These are phyloP conservation scores for Microtus ochrogaster DNA, from an alignment of 2,113 vertebrate species.

Conservation along the genomic window DNA sequence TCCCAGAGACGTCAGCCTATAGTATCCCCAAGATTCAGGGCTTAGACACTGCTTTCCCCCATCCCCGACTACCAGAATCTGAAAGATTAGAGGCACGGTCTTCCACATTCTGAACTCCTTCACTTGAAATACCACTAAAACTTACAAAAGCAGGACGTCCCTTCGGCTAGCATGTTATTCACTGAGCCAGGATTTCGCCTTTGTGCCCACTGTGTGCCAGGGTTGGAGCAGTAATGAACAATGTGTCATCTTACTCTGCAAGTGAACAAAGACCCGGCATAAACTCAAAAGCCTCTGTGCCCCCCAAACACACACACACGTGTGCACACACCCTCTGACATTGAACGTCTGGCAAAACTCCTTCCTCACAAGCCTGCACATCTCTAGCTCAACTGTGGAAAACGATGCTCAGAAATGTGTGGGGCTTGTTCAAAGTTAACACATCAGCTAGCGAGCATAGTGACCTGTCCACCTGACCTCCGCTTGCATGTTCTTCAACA, in stretches of 20 bases:
- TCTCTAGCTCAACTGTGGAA: background rate
- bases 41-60: fast-evolving
- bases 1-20: fast-evolving
- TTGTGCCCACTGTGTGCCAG: background rate
- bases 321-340: fast-evolving
- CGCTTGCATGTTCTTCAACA: background rate
- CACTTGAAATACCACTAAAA: background rate
- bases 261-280: background rate
- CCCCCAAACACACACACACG: background rate
- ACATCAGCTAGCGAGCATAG: background rate
- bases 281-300: background rate
- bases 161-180: background rate
- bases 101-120: background rate
- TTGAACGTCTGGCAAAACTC: background rate
- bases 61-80: background rate
- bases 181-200: background rate
- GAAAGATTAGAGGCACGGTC: background rate
- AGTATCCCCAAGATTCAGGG: fast-evolving
- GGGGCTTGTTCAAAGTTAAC: background rate
- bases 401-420: background rate
- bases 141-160: background rate
- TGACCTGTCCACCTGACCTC: background rate
- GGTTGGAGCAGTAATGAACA: background rate
- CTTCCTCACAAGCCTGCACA: background rate
- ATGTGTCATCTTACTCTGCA: background rate